These are phyloP conservation scores for Helogale parvula DNA, from an alignment of 2,113 vertebrate genomes.

Conservation along the genomic window DNA sequence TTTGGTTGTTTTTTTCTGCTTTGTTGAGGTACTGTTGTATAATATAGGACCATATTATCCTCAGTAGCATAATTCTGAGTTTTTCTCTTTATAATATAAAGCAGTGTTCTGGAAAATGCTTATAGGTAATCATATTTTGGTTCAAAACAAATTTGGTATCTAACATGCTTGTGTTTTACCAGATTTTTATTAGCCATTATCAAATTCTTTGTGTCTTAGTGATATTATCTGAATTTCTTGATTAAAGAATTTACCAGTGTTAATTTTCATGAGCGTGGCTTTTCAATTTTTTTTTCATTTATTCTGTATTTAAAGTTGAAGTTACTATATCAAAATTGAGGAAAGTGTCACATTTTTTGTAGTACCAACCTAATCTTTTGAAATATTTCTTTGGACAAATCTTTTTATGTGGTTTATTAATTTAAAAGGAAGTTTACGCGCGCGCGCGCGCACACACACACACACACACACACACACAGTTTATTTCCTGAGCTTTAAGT, in stretches of 20 bases:
- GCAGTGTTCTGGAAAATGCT: neutral
- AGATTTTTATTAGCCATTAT: neutral
- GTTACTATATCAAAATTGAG: neutral
- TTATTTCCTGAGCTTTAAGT: slow-evolving; percentile 82
- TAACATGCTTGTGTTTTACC: neutral
- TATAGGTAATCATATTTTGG: neutral
- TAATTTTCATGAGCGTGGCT: neutral
- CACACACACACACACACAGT: neutral
- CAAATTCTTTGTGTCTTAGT: neutral
- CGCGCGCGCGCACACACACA: neutral
- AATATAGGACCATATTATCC: neutral
- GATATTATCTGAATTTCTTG: neutral
- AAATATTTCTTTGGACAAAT: neutral
- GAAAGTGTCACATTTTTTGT: neutral
- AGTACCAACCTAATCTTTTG: slow-evolving; percentile 16
- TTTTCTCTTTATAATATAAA: neutral
- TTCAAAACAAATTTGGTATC: slow-evolving; percentile 2
- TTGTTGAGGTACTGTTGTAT: neutral
- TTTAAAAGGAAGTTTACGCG: neutral
- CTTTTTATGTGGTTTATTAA: neutral
- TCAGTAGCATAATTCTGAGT: neutral
- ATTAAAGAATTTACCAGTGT: neutral
- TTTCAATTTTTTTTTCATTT: neutral
- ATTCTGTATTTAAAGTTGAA: neutral
- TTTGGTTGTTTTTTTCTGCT: neutral